phyloP scores from a whole-genome alignment of 2,888 invertebrate genomes.

The Aethes cnicana region DNA sequence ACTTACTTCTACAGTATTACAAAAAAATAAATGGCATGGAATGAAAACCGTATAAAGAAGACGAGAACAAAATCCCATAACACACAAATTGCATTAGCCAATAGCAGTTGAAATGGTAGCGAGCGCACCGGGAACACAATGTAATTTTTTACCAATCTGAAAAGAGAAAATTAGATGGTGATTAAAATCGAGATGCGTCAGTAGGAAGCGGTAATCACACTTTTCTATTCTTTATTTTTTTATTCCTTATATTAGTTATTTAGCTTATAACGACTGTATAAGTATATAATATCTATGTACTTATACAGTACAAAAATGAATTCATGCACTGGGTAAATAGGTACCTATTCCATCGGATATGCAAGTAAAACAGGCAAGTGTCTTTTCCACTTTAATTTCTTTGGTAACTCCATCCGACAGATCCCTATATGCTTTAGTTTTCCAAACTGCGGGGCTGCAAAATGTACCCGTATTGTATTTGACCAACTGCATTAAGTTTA shows the following conservation, averaged over 20 bases:
- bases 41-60: constrained; percentile 29
- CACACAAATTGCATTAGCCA: constrained; percentile 35
- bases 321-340: no score
- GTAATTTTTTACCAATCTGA: not conserved
- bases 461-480: not conserved
- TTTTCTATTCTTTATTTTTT: no score
- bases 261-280: no score
- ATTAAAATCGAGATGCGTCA: constrained; percentile 7
- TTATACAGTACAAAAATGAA: no score
- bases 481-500: not conserved
- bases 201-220: no score
- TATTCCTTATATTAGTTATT: no score
- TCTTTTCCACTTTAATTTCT: constrained; percentile 10
- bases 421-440: not conserved
- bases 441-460: not conserved
- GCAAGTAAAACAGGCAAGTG: not conserved
- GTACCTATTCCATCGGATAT: not conserved
- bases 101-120: constrained; percentile 12
- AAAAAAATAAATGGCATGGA: no score
- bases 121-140: not conserved
- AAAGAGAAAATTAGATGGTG: not conserved
- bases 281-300: no score
- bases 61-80: constrained; percentile 27
- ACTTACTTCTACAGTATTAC: no score
- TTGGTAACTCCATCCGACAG: constrained; percentile 1